Evolutionary conservation across 2,888 invertebrate genomes (phyloP), one percentile per base, ranked within the genome.

Genomic region (Philonicus albiceps): DNA sequence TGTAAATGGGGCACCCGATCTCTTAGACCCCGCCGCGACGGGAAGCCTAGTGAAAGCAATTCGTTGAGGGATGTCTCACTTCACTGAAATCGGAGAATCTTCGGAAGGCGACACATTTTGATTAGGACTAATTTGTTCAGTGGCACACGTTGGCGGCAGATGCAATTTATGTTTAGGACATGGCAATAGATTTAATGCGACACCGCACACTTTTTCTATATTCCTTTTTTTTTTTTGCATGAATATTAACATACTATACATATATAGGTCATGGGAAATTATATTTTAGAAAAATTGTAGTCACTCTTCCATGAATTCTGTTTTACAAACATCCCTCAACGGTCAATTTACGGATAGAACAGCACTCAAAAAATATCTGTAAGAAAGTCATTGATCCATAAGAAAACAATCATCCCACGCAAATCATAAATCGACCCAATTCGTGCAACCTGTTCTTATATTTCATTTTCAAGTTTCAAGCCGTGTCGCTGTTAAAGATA

Each of bases 101-200:
- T 19, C 31, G 76, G 55, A 22, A 74, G 49, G 30, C 40, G 19
- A 72, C 73, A 84, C 73, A 72, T 86, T 80, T 49, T 74, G 49
- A 85, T 74, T 30, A 75, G 31, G 19, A 55, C 34, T 43, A 85
- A 85, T 75, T 76, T 76, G 75, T 74, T 76, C 64, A 22, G 55
- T 55, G 55, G 78, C 85, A 85, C 76, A 86, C 78, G 34, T 76
- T 85, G 27, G 22, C 74, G 87, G 80, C 87, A 87, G 55, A 75
- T 43, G 40, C 13, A 75, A 84, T 75, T 84, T 83, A 84, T 84
- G 19, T 76, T 40, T 19, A 8, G 8, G 27, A 22, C 19, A n/a
- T 49, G n/a, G 16, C 6, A n/a, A n/a, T 49, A 49, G n/a, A 6
- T 49, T 49, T 49, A 49, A 49, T 49, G 49, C n/a, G 49, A 49